phyloP scores from a whole-genome alignment of 2,797 vertebrate species.

The Leptodactylus fallax region DNA sequence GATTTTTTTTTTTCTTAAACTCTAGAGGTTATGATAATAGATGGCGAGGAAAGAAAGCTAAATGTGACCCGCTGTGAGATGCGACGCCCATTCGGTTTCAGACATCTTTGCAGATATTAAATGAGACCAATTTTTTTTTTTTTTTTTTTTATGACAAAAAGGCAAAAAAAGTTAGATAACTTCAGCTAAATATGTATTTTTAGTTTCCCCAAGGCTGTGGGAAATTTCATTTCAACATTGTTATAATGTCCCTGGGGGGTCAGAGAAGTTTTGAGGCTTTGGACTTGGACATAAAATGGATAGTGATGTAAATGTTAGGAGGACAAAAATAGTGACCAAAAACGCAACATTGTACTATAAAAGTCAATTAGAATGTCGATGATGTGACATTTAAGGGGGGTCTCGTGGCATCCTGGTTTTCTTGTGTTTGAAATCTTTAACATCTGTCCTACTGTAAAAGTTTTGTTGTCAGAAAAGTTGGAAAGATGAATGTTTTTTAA shows the following conservation, averaged over 20 bases:
- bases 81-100: constrained; percentile 21
- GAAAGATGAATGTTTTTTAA: too few species aligned
- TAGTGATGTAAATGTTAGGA: neutral
- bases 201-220: neutral
- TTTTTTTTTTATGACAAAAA: neutral
- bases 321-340: neutral
- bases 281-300: neutral
- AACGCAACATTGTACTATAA: neutral
- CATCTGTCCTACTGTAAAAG: too few species aligned
- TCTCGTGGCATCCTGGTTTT: too few species aligned
- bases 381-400: neutral
- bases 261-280: neutral
- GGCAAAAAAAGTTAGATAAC: neutral
- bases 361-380: neutral
- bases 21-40: constrained; percentile 42
- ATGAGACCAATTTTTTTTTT: constrained; percentile 6
- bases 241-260: neutral
- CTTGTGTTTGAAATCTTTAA: too few species aligned
- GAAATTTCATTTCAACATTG: neutral
- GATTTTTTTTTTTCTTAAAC: neutral
- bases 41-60: neutral
- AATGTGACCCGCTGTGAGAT: constrained; percentile 12
- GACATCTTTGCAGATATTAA: constrained; percentile 4
- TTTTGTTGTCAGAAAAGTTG: too few species aligned
- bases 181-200: constrained; percentile 1